Evolutionary conservation across 1,140 invertebrate genomes (phyloP).

Genomic region (Magallana angulata): DNA sequence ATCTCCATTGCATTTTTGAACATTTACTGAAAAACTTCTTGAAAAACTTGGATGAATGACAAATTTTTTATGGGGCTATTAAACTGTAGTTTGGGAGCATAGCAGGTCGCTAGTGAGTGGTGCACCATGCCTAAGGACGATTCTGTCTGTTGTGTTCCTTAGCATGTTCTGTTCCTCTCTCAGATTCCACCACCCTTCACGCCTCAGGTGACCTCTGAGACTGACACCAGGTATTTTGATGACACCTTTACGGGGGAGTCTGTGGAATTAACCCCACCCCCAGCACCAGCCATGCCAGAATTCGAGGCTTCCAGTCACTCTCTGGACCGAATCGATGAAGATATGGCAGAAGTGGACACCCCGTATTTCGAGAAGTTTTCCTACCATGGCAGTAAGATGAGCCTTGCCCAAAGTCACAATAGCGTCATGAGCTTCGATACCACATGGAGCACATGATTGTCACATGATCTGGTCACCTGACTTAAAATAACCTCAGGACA

Average conservation of each 20-base stretch:
- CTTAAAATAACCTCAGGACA: neutral
- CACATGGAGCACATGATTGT: conserved; percentile 67
- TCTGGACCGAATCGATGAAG: conserved; percentile 71
- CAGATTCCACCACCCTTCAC: conserved; percentile 89
- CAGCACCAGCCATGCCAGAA: conserved; percentile 9
- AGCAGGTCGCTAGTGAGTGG: conserved; percentile 23
- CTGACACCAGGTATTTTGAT: conserved; percentile 98
- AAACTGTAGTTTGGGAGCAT: conserved; percentile 3
- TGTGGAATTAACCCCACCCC: conserved; percentile 95
- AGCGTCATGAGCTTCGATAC: conserved; percentile 73
- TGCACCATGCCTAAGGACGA: conserved; percentile 29
- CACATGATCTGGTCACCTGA: neutral
- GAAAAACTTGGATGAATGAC: neutral
- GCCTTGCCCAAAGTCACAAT: conserved; percentile 66
- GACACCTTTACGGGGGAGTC: conserved; percentile 98
- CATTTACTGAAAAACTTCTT: neutral
- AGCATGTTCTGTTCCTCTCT: conserved; percentile 51
- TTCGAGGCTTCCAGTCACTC: conserved; percentile 47
- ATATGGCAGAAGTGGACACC: conserved; percentile 65
- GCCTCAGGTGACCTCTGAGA: conserved; percentile 96
- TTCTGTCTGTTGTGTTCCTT: conserved; percentile 30
- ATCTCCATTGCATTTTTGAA: conserved; percentile 1
- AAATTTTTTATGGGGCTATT: neutral
- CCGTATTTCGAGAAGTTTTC: conserved; percentile 77
- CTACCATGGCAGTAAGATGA: conserved; percentile 73